Conservation (phyloP, 1,140 invertebrate species). For the Acromyrmex heyeri region DNA sequence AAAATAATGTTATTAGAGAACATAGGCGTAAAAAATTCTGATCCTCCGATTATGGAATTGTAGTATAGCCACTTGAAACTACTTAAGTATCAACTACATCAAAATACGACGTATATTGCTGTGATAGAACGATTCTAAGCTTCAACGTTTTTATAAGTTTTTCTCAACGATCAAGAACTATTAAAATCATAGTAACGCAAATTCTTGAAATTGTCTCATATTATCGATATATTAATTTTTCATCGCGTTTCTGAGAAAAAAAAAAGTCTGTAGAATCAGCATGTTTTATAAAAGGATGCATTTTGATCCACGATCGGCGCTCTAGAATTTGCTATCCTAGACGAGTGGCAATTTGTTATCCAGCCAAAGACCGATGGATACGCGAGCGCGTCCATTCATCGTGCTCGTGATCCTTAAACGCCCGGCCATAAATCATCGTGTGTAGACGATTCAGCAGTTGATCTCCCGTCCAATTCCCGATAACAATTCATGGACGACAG, state of each 20-base stretch:
- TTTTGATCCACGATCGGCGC: constrained; percentile 44
- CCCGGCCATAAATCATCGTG: constrained; percentile 64
- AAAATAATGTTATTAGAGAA: constrained; percentile 49
- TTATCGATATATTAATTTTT: constrained; percentile 41
- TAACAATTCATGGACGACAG: constrained; percentile 57
- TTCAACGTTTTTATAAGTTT: constrained; percentile 1
- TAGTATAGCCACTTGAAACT: not conserved
- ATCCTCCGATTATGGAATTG: constrained; percentile 46
- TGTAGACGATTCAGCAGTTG: constrained; percentile 17
- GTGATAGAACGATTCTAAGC: not conserved
- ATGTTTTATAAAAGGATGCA: constrained; percentile 2
- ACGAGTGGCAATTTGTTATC: constrained; percentile 66
- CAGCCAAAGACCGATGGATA: constrained; percentile 65
- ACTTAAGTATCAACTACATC: not conserved
- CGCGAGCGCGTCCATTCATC: constrained; percentile 52
- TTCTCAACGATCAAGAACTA: constrained; percentile 22
- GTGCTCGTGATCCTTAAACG: constrained; percentile 56
- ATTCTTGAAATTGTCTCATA: constrained; percentile 37
- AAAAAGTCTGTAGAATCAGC: not conserved
- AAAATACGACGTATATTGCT: not conserved
- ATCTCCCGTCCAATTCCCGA: constrained; percentile 57
- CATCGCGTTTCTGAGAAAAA: not conserved
- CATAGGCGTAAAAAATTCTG: constrained; percentile 9
- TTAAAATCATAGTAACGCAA: constrained; percentile 19
- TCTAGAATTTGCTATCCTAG: constrained; percentile 41